Base-by-base conservation (phyloP, 2,113 vertebrate species). In the Poeciliopsis occidentalis region DNA sequence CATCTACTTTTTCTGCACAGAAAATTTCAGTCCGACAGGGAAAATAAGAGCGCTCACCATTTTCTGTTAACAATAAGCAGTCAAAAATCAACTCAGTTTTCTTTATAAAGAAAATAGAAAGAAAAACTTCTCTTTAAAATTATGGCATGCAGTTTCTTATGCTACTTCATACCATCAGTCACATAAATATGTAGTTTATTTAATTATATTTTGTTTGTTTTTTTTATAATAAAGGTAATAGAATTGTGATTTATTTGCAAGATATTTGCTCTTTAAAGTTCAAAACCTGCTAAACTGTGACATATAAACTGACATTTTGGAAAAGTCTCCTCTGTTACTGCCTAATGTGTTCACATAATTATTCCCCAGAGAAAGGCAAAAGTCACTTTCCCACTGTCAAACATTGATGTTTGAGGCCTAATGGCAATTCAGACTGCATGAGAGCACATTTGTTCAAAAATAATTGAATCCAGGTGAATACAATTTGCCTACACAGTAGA, bases 371-470 rank as follows among this genome's bases (percentile, higher is more conserved):
- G 26, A 39, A 62, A 61, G 51, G 29, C n/a, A 12, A 61, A 71
- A 62, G 3, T 26, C 10, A 39, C 26, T 39, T 39, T 62, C 26
- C 24, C 19, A 4, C 37, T 60, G 37, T 62, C 62, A 29, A 41
- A 41, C 60, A 47, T 64, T 72, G 11, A 72, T 27, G 24, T 72
- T 63, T 71, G 15, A 30, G 32, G 17, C 37, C n/a, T 39, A 39
- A 39, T 70, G 32, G 39, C 32, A 24, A 63, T 62, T 34, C 60
- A 32, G 32, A 60, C 19, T 29, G 34, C 15, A 34, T 39, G 34
- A 39, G n/a, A 27, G n/a, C 32, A 39, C 29, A 61, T 61, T 71
- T 71, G 26, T 44, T 63, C 11, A 44, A 39, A 41, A 72, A 63
- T 72, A 47, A 64, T 64, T 63, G 5, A 64, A 8, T 47, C 12